These are phyloP conservation scores for Pteria penguin DNA, from an alignment of 2,888 invertebrate species.

Conservation along the genomic window DNA sequence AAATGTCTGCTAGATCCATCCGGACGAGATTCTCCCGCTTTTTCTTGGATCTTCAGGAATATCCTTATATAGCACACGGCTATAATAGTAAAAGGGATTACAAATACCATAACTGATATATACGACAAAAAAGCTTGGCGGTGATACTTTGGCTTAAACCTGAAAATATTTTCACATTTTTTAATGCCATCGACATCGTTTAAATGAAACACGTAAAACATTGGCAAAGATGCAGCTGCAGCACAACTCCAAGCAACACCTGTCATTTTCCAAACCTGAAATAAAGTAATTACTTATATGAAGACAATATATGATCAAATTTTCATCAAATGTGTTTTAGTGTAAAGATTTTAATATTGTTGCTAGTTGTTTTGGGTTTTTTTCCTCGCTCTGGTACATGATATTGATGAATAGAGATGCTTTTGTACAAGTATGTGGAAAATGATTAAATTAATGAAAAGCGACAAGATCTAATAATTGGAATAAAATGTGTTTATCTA, in stretches of 20 bases:
- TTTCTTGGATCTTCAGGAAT: slow-evolving; percentile 76
- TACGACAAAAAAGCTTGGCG: slow-evolving; percentile 73
- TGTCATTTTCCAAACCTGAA: slow-evolving; percentile 68
- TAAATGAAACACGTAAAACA: slow-evolving; percentile 73
- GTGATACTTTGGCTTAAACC: slow-evolving; percentile 65
- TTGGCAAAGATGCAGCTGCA: slow-evolving; percentile 67
- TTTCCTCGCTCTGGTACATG: no score
- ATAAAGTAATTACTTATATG: neutral
- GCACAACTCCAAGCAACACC: slow-evolving; percentile 71
- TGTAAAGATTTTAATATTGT: slow-evolving; percentile 77
- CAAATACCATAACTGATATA: slow-evolving; percentile 72
- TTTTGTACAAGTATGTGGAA: no score
- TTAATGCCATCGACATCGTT: slow-evolving; percentile 56
- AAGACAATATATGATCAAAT: slow-evolving; percentile 32
- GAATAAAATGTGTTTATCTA: no score
- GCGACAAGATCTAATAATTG: no score
- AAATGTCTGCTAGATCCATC: slow-evolving; percentile 55
- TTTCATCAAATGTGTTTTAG: slow-evolving; percentile 72
- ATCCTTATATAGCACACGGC: slow-evolving; percentile 75
- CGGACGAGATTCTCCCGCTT: slow-evolving; percentile 66
- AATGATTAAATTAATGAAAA: no score
- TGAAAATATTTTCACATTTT: slow-evolving; percentile 75
- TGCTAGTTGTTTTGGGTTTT: no score
- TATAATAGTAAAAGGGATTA: slow-evolving; percentile 74
- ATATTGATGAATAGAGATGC: no score